Percentiles rank a stretch among this genome's conserved stretches.
These are phyloP conservation scores for Anastrepha ludens DNA, from an alignment of 1,140 invertebrate species.

Conservation along the genomic window DNA sequence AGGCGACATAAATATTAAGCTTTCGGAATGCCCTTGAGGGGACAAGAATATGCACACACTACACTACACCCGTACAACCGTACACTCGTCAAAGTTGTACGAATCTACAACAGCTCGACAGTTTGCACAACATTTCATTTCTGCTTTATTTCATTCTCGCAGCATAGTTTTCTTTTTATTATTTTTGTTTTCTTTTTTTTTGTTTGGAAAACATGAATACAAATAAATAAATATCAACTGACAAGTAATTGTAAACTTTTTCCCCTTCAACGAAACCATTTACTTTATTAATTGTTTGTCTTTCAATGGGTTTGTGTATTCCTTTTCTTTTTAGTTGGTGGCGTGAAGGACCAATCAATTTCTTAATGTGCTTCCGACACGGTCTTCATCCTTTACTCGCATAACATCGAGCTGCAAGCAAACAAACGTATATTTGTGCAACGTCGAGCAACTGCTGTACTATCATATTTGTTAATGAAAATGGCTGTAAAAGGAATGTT, in stretches of 20 bases:
- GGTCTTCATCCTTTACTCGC: slow-evolving; percentile 3
- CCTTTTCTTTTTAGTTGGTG: background rate
- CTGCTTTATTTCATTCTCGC: background rate
- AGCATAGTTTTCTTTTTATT: background rate
- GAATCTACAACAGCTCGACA: no score
- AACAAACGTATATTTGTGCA: background rate
- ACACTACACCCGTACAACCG: no score
- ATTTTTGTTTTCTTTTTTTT: background rate
- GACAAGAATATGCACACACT: background rate
- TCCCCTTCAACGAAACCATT: slow-evolving; percentile 1
- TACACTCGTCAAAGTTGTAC: no score
- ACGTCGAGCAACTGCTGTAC: background rate
- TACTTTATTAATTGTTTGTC: slow-evolving; percentile 33
- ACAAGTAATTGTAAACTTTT: slow-evolving; percentile 42
- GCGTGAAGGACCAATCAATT: slow-evolving; percentile 32
- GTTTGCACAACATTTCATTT: background rate
- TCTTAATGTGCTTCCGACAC: slow-evolving; percentile 35
- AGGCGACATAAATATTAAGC: background rate
- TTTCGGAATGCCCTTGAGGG: slow-evolving; percentile 20
- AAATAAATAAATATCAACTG: slow-evolving; percentile 21
- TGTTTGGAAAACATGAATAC: background rate
- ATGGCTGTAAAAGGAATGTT: slow-evolving; percentile 32
- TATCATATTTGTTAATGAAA: slow-evolving; percentile 36
- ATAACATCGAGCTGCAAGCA: background rate
- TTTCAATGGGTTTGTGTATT: background rate